Percentiles rank a stretch among this genome's conserved stretches.
These are phyloP conservation scores for Antechinus flavipes DNA, from an alignment of 2,113 vertebrate species.

Conservation along the genomic window DNA sequence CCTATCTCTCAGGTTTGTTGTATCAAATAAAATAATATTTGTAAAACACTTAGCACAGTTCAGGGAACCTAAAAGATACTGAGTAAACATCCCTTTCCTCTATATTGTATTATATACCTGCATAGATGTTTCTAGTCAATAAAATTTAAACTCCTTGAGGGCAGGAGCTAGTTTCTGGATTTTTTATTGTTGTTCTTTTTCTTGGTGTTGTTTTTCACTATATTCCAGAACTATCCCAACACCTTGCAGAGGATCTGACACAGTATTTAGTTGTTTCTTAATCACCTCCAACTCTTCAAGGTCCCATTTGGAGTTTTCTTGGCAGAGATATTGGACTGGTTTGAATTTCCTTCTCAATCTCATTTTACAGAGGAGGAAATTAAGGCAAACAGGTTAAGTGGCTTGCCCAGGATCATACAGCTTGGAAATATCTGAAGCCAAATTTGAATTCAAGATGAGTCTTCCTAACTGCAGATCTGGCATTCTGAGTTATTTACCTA, in stretches of 20 bases:
- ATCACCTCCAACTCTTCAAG: not conserved
- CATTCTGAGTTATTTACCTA: not conserved
- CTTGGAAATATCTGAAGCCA: not conserved
- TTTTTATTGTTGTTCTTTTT: not conserved
- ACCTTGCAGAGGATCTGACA: not conserved
- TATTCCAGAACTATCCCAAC: not conserved
- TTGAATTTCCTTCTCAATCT: not conserved
- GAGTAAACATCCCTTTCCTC: not conserved
- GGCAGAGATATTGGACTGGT: not conserved
- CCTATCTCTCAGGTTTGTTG: not conserved
- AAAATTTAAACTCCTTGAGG: not conserved
- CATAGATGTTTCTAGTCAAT: not conserved
- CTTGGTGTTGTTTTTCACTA: not conserved
- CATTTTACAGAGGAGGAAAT: not conserved
- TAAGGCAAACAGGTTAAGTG: not conserved
- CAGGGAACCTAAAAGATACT: not conserved
- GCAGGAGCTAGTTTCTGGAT: not conserved
- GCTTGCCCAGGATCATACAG: not conserved
- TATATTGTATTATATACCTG: not conserved
- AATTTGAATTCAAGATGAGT: not conserved
- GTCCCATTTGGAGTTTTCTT: not conserved
- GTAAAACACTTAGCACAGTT: not conserved
- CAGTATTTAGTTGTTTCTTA: not conserved
- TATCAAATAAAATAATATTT: not conserved
- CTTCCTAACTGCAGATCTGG: not conserved